A percentile compares a stretch with the other conserved stretches of the same genome.
phyloP scores from a whole-genome alignment of 2,113 vertebrate genomes.

The Solenodon paradoxus region DNA sequence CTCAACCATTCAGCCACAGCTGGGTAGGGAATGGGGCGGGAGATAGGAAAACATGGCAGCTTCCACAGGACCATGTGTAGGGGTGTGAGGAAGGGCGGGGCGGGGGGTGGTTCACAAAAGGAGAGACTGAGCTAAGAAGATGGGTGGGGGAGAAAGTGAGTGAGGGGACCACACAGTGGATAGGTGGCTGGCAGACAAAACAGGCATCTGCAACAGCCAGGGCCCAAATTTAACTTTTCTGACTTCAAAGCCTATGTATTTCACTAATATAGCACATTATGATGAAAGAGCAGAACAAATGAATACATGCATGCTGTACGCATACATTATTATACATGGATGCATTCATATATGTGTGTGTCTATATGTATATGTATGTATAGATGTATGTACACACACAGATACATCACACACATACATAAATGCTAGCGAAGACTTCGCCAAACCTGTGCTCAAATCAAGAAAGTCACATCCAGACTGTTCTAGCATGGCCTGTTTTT shows the following conservation, averaged over 20 bases:
- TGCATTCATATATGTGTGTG: no score
- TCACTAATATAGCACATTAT: not conserved
- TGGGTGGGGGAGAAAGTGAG: not conserved
- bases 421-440: not conserved
- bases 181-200: not conserved
- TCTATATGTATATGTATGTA: no score
- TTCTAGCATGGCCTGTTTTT: not conserved
- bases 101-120: not conserved
- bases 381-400: no score
- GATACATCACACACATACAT: no score
- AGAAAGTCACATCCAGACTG: not conserved
- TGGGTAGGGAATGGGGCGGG: not conserved
- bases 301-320: no score
- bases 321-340: no score
- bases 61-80: not conserved
- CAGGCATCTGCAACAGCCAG: not conserved
- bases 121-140: not conserved
- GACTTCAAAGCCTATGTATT: not conserved
- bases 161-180: not conserved
- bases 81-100: not conserved
- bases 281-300: not conserved
- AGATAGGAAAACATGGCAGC: not conserved
- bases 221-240: not conserved
- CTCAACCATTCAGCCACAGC: not conserved
- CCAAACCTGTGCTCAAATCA: not conserved